Evolutionary conservation across 1,140 invertebrate genomes (phyloP), one percentile per base, ranked within the genome.

Genomic region (Cryptotermes secundus): DNA sequence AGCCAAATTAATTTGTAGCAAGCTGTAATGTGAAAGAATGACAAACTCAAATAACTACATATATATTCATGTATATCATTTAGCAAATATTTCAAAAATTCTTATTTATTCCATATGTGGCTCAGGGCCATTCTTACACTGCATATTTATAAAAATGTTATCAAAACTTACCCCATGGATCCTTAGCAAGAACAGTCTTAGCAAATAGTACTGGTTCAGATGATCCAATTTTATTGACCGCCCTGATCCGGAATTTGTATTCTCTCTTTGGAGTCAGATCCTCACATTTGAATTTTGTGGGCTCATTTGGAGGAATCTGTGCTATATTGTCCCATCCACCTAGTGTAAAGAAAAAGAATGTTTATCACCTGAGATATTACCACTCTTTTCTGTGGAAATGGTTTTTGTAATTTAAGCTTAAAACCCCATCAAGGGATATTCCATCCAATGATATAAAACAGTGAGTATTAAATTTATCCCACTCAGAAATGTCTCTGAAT

Each of bases 231-330:
- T 97, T 97, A 89, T 99, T 99, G 24, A 99, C 95, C 81, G 98
- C 98, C 85, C 95, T 93, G 85, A 99, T 97, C 85, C 98, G 93
- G 92, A 99, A 99, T 92, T 98, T 98, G 91, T 96, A 99, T 87
- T 95, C 96, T 89, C 95, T 98, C 90, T 95, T 97, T 34, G 94
- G 94, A 59, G 94, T 92, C 3, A 99, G 92, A 87, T 97, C 97
- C 87, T 96, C 94, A 14, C 97, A 96, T 88, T 98, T 97, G 88
- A 94, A 97, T n/a, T 90, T 92, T 36, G 92, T 92, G 81, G 93
- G 93, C 82, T 93, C 92, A 34, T 91, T 90, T 86, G 91, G 88
- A 72, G 88, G 87, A 26, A 96, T 93, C 90, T 95, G 94, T 84
- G 94, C 95, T 83, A 97, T 94, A 86, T 93, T 95, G 84, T 96